phyloP scores from a whole-genome alignment of 2,797 vertebrate genomes.

The Bradypodion ventrale region DNA sequence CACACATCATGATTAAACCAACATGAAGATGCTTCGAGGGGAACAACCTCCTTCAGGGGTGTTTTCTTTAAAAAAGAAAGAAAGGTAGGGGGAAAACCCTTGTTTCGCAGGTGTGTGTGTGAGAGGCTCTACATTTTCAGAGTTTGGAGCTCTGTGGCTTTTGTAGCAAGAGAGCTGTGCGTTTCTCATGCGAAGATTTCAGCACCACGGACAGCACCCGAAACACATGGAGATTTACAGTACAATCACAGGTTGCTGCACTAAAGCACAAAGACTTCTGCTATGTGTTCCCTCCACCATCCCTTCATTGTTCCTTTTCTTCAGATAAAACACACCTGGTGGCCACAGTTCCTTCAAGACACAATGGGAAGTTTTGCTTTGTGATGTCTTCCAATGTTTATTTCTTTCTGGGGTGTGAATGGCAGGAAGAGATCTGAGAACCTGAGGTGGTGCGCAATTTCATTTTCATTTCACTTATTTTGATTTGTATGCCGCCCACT shows the following conservation, averaged over 20 bases:
- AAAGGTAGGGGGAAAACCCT: neutral
- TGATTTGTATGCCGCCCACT: no score
- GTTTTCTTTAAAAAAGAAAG: neutral
- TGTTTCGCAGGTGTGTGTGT: neutral
- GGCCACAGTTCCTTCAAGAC: neutral
- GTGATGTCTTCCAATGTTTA: neutral
- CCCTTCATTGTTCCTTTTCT: neutral
- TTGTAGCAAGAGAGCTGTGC: neutral
- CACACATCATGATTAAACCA: neutral
- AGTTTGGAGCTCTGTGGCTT: neutral
- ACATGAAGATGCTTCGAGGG: neutral
- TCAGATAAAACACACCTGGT: neutral
- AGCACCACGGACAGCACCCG: slow-evolving; percentile 24
- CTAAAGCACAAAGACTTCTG: neutral
- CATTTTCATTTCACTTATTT: no score
- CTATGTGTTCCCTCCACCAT: neutral
- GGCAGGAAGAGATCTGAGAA: neutral
- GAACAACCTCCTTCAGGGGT: neutral
- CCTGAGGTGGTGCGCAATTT: neutral
- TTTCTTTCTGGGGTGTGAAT: neutral
- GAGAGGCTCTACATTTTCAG: neutral
- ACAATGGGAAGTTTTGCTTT: neutral
- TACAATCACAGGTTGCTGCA: neutral
- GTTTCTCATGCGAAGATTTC: neutral
- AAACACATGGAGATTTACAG: slow-evolving; percentile 11